Percentiles rank a stretch among this genome's conserved stretches.
phyloP scores from a whole-genome alignment of 2,888 invertebrate genomes.

The Nymphalis polychloros region DNA sequence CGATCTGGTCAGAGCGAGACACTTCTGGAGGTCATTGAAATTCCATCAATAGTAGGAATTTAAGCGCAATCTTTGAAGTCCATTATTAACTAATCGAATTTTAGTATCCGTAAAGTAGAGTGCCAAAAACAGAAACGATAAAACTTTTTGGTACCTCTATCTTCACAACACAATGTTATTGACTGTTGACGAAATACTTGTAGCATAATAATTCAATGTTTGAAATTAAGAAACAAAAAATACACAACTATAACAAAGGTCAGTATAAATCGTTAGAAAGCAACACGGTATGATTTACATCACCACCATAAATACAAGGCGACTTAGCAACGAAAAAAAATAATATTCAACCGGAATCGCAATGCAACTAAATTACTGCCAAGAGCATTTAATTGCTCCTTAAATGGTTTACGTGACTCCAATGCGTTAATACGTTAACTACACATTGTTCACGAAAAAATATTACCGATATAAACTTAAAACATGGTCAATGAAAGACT shows the following conservation, averaged over 20 bases:
- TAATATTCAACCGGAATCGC: neutral
- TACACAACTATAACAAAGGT: no score
- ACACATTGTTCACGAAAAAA: slow-evolving; percentile 16
- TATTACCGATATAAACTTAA: slow-evolving; percentile 10
- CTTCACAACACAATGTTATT: no score
- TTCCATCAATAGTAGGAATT: neutral
- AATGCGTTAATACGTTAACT: slow-evolving; percentile 11
- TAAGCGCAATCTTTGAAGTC: neutral
- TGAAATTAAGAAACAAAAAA: no score
- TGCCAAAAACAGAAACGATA: no score
- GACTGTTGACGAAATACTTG: no score
- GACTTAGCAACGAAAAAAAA: neutral
- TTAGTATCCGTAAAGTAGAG: no score
- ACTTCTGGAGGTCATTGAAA: neutral
- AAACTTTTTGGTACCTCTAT: no score
- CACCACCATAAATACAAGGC: neutral
- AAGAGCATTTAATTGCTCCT: slow-evolving; percentile 13
- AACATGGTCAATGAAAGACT: slow-evolving; percentile 3
- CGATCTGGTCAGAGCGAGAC: slow-evolving; percentile 1
- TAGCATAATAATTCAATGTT: no score
- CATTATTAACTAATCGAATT: neutral
- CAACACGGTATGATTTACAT: slow-evolving; percentile 1
- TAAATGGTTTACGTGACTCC: slow-evolving; percentile 16
- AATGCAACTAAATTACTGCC: slow-evolving; percentile 7
- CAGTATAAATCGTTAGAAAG: neutral